Conservation (phyloP, 2,113 vertebrate genomes). For the Silurus meridionalis region DNA sequence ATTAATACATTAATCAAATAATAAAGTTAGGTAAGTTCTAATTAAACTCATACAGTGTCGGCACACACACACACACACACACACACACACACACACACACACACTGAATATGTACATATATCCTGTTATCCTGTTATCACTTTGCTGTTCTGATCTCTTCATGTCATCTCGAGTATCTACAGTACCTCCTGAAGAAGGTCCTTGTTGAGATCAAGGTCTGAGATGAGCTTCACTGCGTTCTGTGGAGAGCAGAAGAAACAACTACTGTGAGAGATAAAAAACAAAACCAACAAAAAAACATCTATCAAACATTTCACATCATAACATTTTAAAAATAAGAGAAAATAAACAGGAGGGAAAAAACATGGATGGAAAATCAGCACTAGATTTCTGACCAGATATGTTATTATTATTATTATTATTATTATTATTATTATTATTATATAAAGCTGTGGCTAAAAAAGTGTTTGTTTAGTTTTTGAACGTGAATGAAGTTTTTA, state of each 20-base stretch:
- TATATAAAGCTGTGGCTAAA: background rate
- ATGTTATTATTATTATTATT: background rate
- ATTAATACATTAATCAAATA: too few species aligned
- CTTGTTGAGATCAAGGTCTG: background rate
- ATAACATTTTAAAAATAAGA: background rate
- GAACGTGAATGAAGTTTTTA: background rate
- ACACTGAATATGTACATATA: background rate
- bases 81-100: too few species aligned
- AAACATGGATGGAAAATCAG: background rate
- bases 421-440: slow-evolving; percentile 13
- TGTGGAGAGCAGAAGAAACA: background rate
- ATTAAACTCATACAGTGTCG: background rate
- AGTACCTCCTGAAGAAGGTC: background rate
- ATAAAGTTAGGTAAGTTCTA: background rate
- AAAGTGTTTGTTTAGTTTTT: background rate
- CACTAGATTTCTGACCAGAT: background rate
- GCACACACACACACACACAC: too few species aligned
- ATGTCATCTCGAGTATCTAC: background rate
- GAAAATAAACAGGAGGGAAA: too few species aligned
- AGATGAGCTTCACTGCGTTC: background rate
- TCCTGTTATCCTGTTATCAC: background rate
- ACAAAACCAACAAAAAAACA: background rate
- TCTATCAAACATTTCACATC: background rate
- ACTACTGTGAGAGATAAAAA: background rate
- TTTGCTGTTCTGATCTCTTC: background rate